phyloP scores from a whole-genome alignment of 2,797 vertebrate genomes.

The Parauchenoglanis ngamensis region DNA sequence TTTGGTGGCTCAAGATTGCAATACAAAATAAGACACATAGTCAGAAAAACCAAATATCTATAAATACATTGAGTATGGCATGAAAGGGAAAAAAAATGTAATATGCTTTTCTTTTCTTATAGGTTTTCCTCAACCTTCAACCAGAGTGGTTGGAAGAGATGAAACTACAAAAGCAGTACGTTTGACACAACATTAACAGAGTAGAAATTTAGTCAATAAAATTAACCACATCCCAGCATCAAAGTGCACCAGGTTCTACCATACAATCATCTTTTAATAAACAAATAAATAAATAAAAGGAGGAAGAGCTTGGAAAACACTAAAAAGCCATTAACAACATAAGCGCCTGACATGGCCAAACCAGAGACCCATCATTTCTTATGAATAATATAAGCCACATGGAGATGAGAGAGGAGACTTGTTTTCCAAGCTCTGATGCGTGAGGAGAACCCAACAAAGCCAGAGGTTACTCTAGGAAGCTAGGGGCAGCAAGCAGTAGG shows the following conservation, averaged over 20 bases:
- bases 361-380: constrained; percentile 49
- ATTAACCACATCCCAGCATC: constrained; percentile 13
- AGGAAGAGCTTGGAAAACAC: constrained; percentile 43
- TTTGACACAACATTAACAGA: neutral
- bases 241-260: constrained; percentile 7
- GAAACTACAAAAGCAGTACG: neutral
- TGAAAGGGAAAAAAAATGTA: too few relatives aligned
- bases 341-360: constrained; percentile 33
- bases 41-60: constrained; percentile 10
- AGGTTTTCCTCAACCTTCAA: neutral
- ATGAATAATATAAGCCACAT: constrained; percentile 64
- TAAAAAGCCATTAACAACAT: constrained; percentile 58
- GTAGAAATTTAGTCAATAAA: neutral
- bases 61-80: neutral
- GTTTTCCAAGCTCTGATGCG: constrained; percentile 40
- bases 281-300: neutral
- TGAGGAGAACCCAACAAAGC: constrained; percentile 27
- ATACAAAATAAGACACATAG: neutral
- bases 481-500: constrained; percentile 3
- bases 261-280: constrained; percentile 15
- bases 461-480: constrained; percentile 33
- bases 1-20: constrained; percentile 1
- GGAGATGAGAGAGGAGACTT: constrained; percentile 38
- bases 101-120: neutral
- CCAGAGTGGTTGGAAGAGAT: neutral